Evolutionary conservation across 2,797 vertebrate genomes (phyloP).

Genomic region (Sphenopsis melanotis): DNA sequence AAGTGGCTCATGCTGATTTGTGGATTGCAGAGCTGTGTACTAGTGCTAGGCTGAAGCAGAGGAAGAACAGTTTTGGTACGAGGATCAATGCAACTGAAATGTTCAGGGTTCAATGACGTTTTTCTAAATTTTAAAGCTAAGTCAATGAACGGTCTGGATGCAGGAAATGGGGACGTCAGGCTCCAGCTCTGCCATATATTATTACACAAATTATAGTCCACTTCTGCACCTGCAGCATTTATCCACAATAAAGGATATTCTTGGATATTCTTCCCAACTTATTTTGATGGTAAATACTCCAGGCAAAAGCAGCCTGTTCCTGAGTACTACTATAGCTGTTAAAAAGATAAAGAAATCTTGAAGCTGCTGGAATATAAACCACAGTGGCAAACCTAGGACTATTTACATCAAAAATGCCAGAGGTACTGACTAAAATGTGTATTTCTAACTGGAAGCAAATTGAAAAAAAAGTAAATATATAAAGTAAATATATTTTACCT

Average conservation of each 20-base stretch:
- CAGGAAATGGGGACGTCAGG: fast-evolving
- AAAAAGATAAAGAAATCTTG: not conserved
- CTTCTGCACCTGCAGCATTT: not conserved
- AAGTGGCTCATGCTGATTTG: not conserved
- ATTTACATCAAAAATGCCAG: not conserved
- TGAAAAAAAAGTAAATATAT: not conserved
- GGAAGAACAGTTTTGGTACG: not conserved
- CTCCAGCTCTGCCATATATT: not conserved
- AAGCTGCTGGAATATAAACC: not conserved
- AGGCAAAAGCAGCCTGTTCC: not conserved
- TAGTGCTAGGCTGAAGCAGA: not conserved
- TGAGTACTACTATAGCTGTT: not conserved
- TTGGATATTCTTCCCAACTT: not conserved
- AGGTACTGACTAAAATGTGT: not conserved
- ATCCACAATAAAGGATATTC: not conserved
- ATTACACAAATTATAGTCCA: not conserved
- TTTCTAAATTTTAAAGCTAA: not conserved
- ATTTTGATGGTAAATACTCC: not conserved
- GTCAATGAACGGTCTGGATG: not conserved
- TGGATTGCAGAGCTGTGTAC: not conserved
- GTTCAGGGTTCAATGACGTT: not conserved
- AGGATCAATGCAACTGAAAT: not conserved
- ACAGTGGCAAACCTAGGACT: not conserved
- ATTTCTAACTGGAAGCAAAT: not conserved
- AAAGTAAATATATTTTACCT: not conserved